These are phyloP conservation scores for Platypus cylindrus DNA, from an alignment of 2,888 invertebrate genomes.

Conservation along the genomic window DNA sequence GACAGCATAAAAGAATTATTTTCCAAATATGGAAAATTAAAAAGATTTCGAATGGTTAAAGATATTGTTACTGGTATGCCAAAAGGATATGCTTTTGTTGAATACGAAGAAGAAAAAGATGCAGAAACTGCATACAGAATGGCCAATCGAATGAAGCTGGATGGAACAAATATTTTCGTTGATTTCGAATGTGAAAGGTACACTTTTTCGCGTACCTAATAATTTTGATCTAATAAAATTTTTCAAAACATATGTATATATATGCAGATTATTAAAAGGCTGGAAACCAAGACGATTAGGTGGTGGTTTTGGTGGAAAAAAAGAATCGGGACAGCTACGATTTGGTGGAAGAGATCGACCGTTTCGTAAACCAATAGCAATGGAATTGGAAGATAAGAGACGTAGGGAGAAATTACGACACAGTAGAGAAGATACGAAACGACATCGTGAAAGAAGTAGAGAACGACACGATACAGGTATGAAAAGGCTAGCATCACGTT, in stretches of 20 bases:
- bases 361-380: conserved; percentile 51
- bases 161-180: conserved; percentile 58
- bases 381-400: conserved; percentile 24
- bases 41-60: conserved; percentile 51
- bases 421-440: conserved; percentile 7
- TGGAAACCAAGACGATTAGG: conserved; percentile 80
- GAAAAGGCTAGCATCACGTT: background rate
- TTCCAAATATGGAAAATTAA: conserved; percentile 52
- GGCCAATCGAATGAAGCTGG: conserved; percentile 47
- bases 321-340: conserved; percentile 75
- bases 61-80: conserved; percentile 72
- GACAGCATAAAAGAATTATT: conserved; percentile 44
- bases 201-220: too few species aligned
- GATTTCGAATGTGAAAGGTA: conserved; percentile 62
- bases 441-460: conserved; percentile 4
- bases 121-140: conserved; percentile 49
- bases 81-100: conserved; percentile 73
- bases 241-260: too few species aligned
- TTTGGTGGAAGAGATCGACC: conserved; percentile 75
- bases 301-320: conserved; percentile 77
- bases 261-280: conserved; percentile 41
- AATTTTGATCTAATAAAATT: too few species aligned
- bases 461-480: background rate
- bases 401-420: conserved; percentile 8
- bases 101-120: conserved; percentile 50